A percentile compares a stretch with the other conserved stretches of the same genome.
Evolutionary conservation across 2,113 vertebrate species (phyloP).

Genomic region (Zosterops lateralis): DNA sequence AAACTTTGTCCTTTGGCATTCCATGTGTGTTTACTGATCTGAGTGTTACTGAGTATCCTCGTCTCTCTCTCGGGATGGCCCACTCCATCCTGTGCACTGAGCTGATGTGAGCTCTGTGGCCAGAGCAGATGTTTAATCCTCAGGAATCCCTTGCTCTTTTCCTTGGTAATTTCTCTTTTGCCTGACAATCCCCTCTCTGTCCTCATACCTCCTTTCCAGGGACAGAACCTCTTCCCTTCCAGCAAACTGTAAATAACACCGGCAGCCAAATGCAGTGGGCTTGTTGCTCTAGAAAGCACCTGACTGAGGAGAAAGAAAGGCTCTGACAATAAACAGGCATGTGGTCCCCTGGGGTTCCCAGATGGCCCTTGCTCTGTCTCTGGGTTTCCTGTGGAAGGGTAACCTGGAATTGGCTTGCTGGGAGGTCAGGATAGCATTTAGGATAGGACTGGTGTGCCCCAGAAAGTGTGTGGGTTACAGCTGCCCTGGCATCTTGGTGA

Average conservation of each 20-base stretch:
- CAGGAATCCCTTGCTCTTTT: slow-evolving; percentile 20
- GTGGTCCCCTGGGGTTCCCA: background rate
- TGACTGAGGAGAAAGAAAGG: slow-evolving; percentile 52
- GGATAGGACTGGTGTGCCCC: background rate
- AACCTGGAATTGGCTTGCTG: accelerated
- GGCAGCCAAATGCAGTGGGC: slow-evolving; percentile 6
- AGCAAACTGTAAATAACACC: background rate
- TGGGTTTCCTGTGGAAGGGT: background rate
- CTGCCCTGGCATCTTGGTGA: background rate
- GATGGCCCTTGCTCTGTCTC: background rate
- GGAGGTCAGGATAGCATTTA: accelerated
- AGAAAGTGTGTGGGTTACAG: background rate
- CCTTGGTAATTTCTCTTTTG: background rate
- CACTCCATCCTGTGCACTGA: background rate
- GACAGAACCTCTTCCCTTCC: background rate
- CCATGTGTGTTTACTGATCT: background rate
- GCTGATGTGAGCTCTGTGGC: background rate
- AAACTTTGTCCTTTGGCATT: slow-evolving; percentile 18
- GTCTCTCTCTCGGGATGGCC: background rate
- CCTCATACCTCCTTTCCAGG: background rate
- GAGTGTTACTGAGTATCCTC: background rate
- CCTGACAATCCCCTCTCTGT: background rate
- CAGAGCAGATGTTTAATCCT: background rate
- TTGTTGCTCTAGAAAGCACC: slow-evolving; percentile 50
- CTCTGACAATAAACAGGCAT: background rate